A percentile compares a stretch with the other conserved stretches of the same genome.
Evolutionary conservation across 2,113 vertebrate species (phyloP).

Genomic region (Mionectes macconnelli): DNA sequence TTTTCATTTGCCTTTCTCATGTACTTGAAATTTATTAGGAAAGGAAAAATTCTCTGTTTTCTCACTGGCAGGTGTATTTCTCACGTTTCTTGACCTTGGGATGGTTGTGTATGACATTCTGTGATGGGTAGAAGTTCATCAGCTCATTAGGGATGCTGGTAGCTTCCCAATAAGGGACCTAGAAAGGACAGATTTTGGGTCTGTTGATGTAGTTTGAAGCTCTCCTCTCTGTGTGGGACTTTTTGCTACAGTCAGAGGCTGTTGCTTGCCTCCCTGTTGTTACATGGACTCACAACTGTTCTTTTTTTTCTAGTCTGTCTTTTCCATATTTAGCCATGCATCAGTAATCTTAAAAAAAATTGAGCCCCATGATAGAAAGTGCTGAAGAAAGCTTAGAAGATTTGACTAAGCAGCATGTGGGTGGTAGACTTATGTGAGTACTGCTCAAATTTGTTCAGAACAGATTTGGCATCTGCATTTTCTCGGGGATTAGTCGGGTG

Average conservation of each 20-base stretch:
- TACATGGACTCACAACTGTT: neutral
- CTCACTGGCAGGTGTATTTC: neutral
- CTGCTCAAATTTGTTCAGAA: neutral
- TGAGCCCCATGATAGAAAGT: neutral
- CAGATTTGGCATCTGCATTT: neutral
- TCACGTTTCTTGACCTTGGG: neutral
- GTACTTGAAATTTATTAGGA: neutral
- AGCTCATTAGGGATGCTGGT: neutral
- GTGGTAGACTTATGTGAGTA: neutral
- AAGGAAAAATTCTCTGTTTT: neutral
- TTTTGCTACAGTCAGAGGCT: neutral
- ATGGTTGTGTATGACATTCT: neutral
- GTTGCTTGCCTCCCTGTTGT: neutral
- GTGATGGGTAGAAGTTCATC: neutral
- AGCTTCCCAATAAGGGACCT: neutral
- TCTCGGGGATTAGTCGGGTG: neutral
- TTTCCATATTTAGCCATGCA: neutral
- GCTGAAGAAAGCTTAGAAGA: neutral
- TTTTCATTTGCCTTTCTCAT: neutral
- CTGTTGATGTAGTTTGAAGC: neutral
- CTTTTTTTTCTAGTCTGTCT: neutral
- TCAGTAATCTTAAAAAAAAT: neutral
- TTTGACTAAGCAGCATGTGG: constrained; percentile 15
- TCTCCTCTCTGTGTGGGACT: neutral
- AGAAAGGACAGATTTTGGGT: neutral